phyloP scores from a whole-genome alignment of 2,113 vertebrate genomes.

The Grammomys surdaster region DNA sequence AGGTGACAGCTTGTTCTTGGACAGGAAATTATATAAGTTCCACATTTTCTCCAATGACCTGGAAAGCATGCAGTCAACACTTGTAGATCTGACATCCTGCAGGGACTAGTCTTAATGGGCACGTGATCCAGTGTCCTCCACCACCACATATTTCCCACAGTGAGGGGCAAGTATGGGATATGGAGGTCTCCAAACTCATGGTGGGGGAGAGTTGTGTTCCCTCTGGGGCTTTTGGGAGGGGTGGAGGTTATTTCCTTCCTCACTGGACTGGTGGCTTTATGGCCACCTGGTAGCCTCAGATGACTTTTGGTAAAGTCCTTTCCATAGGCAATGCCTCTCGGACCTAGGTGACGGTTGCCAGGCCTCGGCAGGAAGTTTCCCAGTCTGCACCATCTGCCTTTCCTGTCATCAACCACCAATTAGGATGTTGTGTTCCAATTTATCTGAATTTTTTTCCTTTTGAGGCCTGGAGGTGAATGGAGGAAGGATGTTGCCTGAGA shows the following conservation, averaged over 20 bases:
- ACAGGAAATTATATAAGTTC: slow-evolving; percentile 77
- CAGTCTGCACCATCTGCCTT: slow-evolving; percentile 70
- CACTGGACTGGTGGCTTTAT: slow-evolving; percentile 17
- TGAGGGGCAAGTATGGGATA: not conserved
- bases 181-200: not conserved
- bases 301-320: slow-evolving; percentile 66
- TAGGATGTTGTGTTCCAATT: slow-evolving; percentile 38
- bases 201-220: not conserved
- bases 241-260: slow-evolving; percentile 77
- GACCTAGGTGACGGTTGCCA: slow-evolving; percentile 37
- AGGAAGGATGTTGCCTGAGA: slow-evolving; percentile 43
- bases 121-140: not conserved
- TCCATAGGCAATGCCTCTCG: not conserved
- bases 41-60: slow-evolving; percentile 67
- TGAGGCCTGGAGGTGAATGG: not conserved
- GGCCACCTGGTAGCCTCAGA: slow-evolving; percentile 80
- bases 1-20: slow-evolving; percentile 80
- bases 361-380: slow-evolving; percentile 66
- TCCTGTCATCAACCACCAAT: slow-evolving; percentile 45
- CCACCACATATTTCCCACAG: slow-evolving; percentile 20
- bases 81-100: slow-evolving; percentile 23
- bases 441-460: slow-evolving; percentile 45
- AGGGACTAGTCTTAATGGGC: not conserved
- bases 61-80: slow-evolving; percentile 53
- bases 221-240: not conserved